These are phyloP conservation scores for Trachurus trachurus DNA, from an alignment of 2,797 vertebrate genomes.

Conservation along the genomic window DNA sequence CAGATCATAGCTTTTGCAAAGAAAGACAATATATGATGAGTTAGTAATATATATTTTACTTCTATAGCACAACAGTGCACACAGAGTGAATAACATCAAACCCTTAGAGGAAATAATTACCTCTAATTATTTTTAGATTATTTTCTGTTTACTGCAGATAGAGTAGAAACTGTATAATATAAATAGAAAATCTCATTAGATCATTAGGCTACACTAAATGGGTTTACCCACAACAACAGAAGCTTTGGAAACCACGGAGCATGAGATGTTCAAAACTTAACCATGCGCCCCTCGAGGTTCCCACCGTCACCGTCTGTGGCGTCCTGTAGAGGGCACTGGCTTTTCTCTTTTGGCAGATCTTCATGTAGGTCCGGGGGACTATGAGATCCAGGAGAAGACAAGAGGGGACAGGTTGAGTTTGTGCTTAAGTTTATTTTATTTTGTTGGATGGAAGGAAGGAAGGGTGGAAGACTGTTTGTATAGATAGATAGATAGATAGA, in stretches of 20 bases:
- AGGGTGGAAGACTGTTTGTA: too few species aligned
- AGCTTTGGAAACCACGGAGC: neutral
- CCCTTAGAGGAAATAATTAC: neutral
- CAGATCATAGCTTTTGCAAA: neutral
- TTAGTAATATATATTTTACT: neutral
- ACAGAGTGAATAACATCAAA: neutral
- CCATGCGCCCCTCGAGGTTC: slow-evolving; percentile 3
- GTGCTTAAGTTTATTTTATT: neutral
- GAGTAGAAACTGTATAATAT: neutral
- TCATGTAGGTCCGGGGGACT: neutral
- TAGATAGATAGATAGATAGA: slow-evolving; percentile 34
- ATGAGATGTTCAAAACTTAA: neutral
- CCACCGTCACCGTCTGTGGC: slow-evolving; percentile 10
- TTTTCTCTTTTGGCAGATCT: slow-evolving; percentile 73
- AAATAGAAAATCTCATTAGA: neutral
- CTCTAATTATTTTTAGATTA: neutral
- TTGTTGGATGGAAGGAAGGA: neutral
- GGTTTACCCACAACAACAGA: neutral
- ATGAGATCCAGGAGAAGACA: neutral
- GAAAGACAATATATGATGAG: too few species aligned
- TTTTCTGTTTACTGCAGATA: neutral
- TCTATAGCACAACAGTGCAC: neutral
- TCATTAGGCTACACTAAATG: too few species aligned
- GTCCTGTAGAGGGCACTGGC: slow-evolving; percentile 83
- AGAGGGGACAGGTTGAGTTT: slow-evolving; percentile 26